Conservation (phyloP, 2,113 vertebrate genomes). For the Bubalus kerabau region DNA sequence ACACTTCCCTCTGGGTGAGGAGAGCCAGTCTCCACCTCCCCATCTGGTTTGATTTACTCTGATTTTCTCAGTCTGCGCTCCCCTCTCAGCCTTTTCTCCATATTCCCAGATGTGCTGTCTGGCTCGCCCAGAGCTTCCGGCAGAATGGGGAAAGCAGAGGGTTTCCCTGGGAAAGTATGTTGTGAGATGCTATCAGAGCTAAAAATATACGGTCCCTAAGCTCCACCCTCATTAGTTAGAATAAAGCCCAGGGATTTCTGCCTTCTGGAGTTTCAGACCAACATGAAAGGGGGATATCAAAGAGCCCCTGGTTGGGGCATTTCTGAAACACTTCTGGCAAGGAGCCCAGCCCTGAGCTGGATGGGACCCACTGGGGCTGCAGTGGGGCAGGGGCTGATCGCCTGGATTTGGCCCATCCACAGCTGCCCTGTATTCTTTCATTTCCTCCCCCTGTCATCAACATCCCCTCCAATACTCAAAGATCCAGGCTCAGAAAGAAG, state of each 20-base stretch:
- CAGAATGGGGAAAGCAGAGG: background rate
- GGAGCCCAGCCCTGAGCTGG: background rate
- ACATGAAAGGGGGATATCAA: constrained; percentile 8
- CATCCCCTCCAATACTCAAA: no score
- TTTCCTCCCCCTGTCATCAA: background rate
- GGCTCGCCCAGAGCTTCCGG: constrained; percentile 2
- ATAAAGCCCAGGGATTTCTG: constrained; percentile 24
- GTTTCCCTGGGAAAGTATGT: constrained; percentile 62
- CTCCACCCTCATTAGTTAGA: constrained; percentile 33
- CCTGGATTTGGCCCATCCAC: background rate
- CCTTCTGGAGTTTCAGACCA: constrained; percentile 31
- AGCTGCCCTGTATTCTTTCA: background rate
- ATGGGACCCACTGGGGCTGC: background rate
- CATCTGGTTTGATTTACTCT: constrained; percentile 44
- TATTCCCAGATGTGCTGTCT: constrained; percentile 35
- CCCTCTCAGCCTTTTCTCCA: background rate
- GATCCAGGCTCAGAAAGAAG: background rate
- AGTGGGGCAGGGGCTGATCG: background rate
- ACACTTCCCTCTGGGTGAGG: background rate
- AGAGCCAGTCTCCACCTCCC: background rate
- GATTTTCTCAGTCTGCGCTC: background rate
- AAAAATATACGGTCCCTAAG: constrained; percentile 8
- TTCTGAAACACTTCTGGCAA: background rate
- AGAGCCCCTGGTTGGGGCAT: background rate
- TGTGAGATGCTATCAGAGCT: background rate